Percentiles rank a stretch among this genome's conserved stretches.
These are phyloP conservation scores for Mythimna albipuncta DNA, from an alignment of 2,888 invertebrate genomes.

Conservation along the genomic window DNA sequence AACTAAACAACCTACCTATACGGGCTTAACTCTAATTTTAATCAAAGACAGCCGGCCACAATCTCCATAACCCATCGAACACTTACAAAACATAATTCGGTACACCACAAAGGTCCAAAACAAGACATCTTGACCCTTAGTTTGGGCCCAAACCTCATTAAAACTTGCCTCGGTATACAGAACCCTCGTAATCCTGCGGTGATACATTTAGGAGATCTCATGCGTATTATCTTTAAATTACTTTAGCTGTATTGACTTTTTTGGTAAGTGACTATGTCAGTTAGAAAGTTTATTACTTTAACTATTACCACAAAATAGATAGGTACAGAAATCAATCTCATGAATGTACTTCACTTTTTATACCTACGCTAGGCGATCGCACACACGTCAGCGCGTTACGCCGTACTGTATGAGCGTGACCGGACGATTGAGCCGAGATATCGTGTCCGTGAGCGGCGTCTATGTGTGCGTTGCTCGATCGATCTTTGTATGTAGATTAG, in stretches of 20 bases:
- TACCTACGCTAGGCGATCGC: no score
- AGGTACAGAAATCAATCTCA: no score
- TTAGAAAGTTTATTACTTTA: not conserved
- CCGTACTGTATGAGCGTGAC: no score
- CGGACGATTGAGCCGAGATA: no score
- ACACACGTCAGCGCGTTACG: no score
- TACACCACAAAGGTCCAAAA: constrained; percentile 34
- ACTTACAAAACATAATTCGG: constrained; percentile 47
- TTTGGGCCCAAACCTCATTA: constrained; percentile 60
- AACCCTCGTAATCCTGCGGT: constrained; percentile 60
- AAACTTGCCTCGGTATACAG: constrained; percentile 59
- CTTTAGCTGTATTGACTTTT: constrained; percentile 54
- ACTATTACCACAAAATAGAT: no score
- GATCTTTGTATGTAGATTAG: no score
- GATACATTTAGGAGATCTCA: constrained; percentile 53
- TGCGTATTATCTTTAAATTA: constrained; percentile 54
- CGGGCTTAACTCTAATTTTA: constrained; percentile 26
- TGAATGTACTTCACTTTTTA: no score
- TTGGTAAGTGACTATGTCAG: constrained; percentile 21
- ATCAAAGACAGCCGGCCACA: constrained; percentile 29
- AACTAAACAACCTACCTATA: not conserved
- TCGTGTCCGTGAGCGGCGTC: no score
- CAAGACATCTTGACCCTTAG: constrained; percentile 59
- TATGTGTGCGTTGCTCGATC: no score
- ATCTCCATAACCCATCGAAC: constrained; percentile 31